A percentile compares a stretch with the other conserved stretches of the same genome.
Evolutionary conservation across 2,113 vertebrate genomes (phyloP).

Genomic region (Ornithorhynchus anatinus): DNA sequence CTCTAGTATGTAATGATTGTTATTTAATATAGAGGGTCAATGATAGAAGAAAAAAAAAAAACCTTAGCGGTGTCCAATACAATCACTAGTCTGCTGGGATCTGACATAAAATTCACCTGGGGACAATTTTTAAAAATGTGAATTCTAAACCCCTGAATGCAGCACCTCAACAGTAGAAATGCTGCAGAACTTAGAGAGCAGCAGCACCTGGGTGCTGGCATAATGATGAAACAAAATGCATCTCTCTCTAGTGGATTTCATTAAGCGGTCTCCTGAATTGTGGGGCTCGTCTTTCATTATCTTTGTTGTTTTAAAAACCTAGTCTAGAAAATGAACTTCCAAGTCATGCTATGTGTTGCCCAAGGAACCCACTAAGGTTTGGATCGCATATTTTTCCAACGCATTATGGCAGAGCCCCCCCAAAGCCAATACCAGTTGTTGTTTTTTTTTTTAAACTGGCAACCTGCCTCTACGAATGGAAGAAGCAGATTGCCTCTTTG

Average conservation of each 20-base stretch:
- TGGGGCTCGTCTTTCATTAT: constrained; percentile 50
- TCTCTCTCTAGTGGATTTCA: constrained; percentile 14
- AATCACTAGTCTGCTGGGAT: too few species aligned
- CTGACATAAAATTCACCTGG: too few species aligned
- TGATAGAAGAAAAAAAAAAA: background rate
- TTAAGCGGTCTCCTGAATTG: constrained; percentile 26
- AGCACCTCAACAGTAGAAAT: fast-evolving
- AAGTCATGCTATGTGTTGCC: constrained; percentile 61
- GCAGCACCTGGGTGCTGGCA: too few species aligned
- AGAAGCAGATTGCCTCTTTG: constrained; percentile 83
- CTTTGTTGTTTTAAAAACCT: constrained; percentile 63
- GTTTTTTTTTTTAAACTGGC: constrained; percentile 66
- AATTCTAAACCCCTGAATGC: too few species aligned
- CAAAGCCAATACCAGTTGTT: constrained; percentile 72
- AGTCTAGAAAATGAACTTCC: constrained; percentile 59
- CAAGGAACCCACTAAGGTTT: constrained; percentile 62
- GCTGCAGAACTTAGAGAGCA: too few species aligned
- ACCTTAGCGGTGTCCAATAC: too few species aligned
- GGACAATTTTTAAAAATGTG: too few species aligned
- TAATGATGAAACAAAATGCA: constrained; percentile 16
- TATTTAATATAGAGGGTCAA: background rate
- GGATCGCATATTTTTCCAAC: constrained; percentile 72
- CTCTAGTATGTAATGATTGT: background rate
- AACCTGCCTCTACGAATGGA: constrained; percentile 74
- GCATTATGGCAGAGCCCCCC: constrained; percentile 74